Evolutionary conservation across 1,140 invertebrate species (phyloP).

Genomic region (Uloborus diversus): DNA sequence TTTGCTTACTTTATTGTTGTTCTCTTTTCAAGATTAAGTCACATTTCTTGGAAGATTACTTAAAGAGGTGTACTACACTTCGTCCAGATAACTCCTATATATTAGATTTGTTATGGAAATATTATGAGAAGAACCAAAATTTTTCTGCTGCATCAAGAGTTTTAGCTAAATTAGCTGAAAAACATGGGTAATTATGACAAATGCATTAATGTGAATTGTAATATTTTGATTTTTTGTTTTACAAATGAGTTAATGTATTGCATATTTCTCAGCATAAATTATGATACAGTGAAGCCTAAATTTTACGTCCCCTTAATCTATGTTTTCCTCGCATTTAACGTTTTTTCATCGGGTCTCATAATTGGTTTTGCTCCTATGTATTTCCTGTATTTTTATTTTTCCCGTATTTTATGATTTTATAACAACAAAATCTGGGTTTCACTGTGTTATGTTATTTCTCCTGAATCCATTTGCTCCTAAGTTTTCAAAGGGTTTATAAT

Average conservation of each 20-base stretch:
- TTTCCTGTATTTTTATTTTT: background rate
- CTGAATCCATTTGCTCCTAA: no score
- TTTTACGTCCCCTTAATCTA: background rate
- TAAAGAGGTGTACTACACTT: slow-evolving; percentile 71
- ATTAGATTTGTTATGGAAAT: slow-evolving; percentile 93
- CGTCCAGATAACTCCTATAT: slow-evolving; percentile 69
- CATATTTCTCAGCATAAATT: no score
- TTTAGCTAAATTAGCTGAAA: slow-evolving; percentile 85
- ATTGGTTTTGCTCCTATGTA: no score
- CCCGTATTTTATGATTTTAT: background rate
- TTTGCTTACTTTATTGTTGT: slow-evolving; percentile 15
- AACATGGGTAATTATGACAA: slow-evolving; percentile 72
- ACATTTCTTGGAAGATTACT: slow-evolving; percentile 82
- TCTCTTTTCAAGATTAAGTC: slow-evolving; percentile 68
- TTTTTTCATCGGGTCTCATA: no score
- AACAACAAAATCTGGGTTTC: no score
- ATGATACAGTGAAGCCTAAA: no score
- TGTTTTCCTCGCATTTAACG: no score
- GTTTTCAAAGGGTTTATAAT: no score
- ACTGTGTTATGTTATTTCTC: no score
- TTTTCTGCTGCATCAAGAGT: slow-evolving; percentile 93
- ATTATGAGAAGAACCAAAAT: slow-evolving; percentile 91
- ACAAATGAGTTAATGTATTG: no score
- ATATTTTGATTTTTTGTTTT: no score
- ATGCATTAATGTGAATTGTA: no score